phyloP scores from a whole-genome alignment of 92 coral and sea anemone species.

The Pocillopora grandis region DNA sequence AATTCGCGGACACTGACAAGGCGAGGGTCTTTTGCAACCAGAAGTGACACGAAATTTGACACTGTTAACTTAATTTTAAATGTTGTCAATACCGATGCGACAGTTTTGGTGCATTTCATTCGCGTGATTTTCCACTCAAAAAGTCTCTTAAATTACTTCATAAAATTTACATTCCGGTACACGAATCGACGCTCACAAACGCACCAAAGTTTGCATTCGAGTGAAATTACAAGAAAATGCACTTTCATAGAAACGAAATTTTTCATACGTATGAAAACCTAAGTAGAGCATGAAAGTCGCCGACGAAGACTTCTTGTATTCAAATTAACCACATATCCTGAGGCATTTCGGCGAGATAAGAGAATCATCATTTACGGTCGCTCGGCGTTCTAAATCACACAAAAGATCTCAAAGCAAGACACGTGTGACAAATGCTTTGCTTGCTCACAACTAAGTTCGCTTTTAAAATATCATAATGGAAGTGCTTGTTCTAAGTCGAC shows the following conservation, averaged over 20 bases:
- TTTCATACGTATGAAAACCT: conserved; percentile 25
- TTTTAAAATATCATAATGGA: neutral
- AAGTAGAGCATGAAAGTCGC: conserved; percentile 39
- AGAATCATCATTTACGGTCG: conserved; percentile 61
- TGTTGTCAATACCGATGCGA: conserved; percentile 26
- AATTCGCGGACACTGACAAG: conserved; percentile 30
- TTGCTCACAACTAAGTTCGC: conserved; percentile 60
- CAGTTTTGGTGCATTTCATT: conserved; percentile 18
- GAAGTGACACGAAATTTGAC: conserved; percentile 31
- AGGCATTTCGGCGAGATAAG: conserved; percentile 73
- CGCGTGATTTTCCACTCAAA: conserved; percentile 37
- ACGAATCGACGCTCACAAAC: conserved; percentile 28
- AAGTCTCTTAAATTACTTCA: neutral
- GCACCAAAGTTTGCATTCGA: conserved; percentile 13
- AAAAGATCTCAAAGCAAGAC: conserved; percentile 54
- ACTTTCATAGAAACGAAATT: conserved; percentile 15
- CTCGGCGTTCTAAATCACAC: conserved; percentile 59
- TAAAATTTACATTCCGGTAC: conserved; percentile 75
- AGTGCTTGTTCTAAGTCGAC: neutral
- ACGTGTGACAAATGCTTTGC: conserved; percentile 48
- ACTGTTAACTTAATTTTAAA: conserved; percentile 42
- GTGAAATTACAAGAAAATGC: conserved; percentile 25
- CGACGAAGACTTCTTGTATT: conserved; percentile 58
- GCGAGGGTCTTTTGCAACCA: conserved; percentile 34
- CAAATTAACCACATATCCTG: conserved; percentile 86